A percentile compares a stretch with the other conserved stretches of the same genome.
Evolutionary conservation across 2,888 invertebrate genomes (phyloP).

Genomic region (Acrocera orbiculus): DNA sequence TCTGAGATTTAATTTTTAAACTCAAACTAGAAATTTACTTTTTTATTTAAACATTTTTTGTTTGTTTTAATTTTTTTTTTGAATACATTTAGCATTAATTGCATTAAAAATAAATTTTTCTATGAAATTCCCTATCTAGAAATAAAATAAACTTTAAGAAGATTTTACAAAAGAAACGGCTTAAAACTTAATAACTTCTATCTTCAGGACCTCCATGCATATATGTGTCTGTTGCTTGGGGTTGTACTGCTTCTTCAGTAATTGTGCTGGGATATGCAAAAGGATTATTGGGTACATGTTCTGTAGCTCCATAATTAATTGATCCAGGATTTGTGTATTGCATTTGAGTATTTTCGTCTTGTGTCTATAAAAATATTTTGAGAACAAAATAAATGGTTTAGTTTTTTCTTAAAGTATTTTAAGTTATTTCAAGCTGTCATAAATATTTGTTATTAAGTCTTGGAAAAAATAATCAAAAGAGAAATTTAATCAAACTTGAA

Average conservation of each 20-base stretch:
- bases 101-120: no score
- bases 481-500: not conserved
- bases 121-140: no score
- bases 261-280: conserved; percentile 31
- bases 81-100: no score
- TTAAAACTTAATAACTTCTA: conserved; percentile 30
- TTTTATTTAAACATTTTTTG: not conserved
- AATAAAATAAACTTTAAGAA: no score
- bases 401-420: no score
- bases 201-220: conserved; percentile 36
- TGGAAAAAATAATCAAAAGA: not conserved
- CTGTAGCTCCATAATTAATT: conserved; percentile 41
- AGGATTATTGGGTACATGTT: conserved; percentile 39
- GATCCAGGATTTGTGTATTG: conserved; percentile 30
- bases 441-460: no score
- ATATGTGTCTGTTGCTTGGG: conserved; percentile 39
- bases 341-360: conserved; percentile 26
- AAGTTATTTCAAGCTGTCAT: no score
- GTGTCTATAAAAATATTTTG: no score
- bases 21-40: conserved; percentile 2
- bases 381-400: no score
- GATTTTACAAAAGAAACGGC: no score
- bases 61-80: no score
- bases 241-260: conserved; percentile 47
- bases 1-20: conserved; percentile 3